Percentiles rank a stretch among this genome's conserved stretches.
phyloP scores from a whole-genome alignment of 2,113 vertebrate genomes.

The Pandion haliaetus region DNA sequence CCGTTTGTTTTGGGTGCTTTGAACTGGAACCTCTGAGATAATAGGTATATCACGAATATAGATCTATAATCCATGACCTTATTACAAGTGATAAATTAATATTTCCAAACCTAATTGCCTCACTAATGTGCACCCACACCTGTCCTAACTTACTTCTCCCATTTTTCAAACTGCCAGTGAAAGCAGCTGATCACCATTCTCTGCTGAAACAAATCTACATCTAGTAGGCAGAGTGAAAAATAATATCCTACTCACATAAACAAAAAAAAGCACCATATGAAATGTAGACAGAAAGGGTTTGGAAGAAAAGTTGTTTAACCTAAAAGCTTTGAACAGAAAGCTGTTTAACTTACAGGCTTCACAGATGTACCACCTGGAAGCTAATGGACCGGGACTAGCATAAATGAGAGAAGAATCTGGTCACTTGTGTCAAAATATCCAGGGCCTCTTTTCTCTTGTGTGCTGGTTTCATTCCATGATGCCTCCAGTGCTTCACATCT shows the following conservation, averaged over 20 bases:
- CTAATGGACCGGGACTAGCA: background rate
- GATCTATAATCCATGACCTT: slow-evolving; percentile 61
- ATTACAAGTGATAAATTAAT: slow-evolving; percentile 67
- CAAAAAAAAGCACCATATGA: background rate
- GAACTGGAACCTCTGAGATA: slow-evolving; percentile 48
- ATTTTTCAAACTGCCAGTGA: slow-evolving; percentile 59
- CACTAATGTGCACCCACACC: slow-evolving; percentile 68
- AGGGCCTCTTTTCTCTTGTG: background rate
- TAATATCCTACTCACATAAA: background rate
- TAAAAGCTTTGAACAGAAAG: background rate
- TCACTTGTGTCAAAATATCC: background rate
- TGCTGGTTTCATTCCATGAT: background rate
- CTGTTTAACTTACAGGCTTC: background rate
- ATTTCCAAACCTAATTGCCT: slow-evolving; percentile 70
- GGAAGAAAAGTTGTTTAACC: background rate
- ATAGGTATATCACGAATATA: slow-evolving; percentile 38
- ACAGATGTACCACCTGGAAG: background rate
- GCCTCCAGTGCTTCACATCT: background rate
- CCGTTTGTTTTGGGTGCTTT: background rate
- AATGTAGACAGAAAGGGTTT: background rate
- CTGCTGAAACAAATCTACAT: background rate
- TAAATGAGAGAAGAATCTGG: slow-evolving; percentile 2
- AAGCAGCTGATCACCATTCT: slow-evolving; percentile 28
- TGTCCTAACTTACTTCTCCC: slow-evolving; percentile 44
- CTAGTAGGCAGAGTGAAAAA: background rate